Conservation (phyloP, 2,113 vertebrate species). For the Brienomyrus longianalis region DNA sequence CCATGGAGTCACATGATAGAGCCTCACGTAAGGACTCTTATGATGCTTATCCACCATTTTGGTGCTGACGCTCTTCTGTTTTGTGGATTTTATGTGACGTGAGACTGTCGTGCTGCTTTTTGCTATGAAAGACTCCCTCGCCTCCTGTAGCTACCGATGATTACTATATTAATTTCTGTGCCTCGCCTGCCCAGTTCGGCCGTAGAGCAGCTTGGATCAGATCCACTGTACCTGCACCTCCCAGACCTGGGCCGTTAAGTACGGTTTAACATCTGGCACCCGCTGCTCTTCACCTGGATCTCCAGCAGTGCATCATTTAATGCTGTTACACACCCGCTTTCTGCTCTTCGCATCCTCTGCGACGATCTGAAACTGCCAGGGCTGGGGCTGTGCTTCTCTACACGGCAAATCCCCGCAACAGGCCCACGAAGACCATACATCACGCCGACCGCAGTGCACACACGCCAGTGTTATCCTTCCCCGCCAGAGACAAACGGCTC, state of each 20-base stretch:
- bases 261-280: neutral
- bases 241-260: neutral
- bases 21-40: neutral
- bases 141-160: neutral
- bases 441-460: neutral
- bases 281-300: neutral
- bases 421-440: neutral
- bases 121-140: neutral
- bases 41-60: neutral
- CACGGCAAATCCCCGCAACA: neutral
- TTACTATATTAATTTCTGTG: neutral
- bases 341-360: neutral
- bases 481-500: neutral
- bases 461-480: neutral
- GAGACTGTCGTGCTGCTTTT: neutral
- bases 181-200: neutral
- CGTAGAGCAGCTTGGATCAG: neutral
- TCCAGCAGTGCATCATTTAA: neutral
- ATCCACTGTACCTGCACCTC: neutral
- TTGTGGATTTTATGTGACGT: neutral
- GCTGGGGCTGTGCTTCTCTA: neutral
- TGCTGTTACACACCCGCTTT: neutral
- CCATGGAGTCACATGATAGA: neutral
- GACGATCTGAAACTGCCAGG: too few relatives aligned
- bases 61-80: neutral